Evolutionary conservation across 2,888 invertebrate species (phyloP).

Genomic region (Reticulitermes lucifugus): DNA sequence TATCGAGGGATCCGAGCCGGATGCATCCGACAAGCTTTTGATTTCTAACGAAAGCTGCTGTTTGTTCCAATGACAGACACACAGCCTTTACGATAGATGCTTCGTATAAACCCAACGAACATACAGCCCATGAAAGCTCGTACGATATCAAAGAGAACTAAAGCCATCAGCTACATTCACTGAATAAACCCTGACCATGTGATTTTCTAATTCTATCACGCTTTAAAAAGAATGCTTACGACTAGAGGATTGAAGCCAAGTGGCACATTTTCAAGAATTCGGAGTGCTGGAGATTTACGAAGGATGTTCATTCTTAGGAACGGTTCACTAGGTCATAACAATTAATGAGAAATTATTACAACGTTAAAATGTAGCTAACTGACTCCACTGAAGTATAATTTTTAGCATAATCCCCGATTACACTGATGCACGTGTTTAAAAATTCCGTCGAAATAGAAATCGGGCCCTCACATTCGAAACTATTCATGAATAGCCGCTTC

Average conservation of each 20-base stretch:
- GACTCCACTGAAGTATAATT: too few relatives aligned
- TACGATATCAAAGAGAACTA: not conserved
- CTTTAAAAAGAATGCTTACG: not conserved
- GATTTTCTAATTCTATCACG: not conserved
- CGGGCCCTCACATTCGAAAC: too few relatives aligned
- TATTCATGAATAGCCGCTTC: too few relatives aligned
- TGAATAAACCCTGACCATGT: not conserved
- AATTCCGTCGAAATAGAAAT: too few relatives aligned
- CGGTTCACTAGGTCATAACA: too few relatives aligned
- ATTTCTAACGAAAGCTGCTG: constrained; percentile 1
- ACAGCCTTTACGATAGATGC: not conserved
- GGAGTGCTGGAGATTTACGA: too few relatives aligned
- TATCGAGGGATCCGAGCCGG: not conserved
- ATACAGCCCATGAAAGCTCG: not conserved
- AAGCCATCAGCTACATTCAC: not conserved
- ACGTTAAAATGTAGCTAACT: too few relatives aligned
- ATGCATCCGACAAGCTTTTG: not conserved
- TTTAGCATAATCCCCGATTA: too few relatives aligned
- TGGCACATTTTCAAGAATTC: too few relatives aligned
- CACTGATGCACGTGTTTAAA: too few relatives aligned
- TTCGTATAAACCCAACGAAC: not conserved
- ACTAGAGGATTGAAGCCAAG: not conserved
- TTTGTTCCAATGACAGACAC: not conserved
- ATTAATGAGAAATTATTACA: too few relatives aligned
- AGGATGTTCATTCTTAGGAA: too few relatives aligned